Evolutionary conservation across 2,888 invertebrate species (phyloP).

Genomic region (Leptinotarsa peninsularis): DNA sequence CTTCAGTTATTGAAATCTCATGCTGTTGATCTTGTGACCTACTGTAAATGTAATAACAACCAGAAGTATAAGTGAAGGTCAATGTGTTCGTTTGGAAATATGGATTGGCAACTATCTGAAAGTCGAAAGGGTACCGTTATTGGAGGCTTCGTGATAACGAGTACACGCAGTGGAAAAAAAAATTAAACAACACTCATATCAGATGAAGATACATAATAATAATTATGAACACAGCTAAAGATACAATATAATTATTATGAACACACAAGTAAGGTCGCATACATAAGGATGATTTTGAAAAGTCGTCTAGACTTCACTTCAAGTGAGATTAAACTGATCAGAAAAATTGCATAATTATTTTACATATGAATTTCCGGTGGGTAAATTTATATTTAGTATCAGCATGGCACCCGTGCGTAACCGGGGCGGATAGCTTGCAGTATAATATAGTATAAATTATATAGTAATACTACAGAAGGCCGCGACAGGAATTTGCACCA

Average conservation of each 20-base stretch:
- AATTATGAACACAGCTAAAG: background rate
- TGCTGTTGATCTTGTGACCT: background rate
- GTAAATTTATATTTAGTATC: too few relatives aligned
- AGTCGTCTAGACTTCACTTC: too few relatives aligned
- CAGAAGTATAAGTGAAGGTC: slow-evolving; percentile 14
- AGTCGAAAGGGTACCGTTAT: slow-evolving; percentile 14
- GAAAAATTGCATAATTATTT: too few relatives aligned
- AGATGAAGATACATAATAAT: background rate
- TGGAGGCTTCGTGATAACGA: background rate
- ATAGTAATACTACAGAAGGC: too few relatives aligned
- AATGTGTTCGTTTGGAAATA: background rate
- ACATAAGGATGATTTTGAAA: too few relatives aligned
- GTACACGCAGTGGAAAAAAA: background rate
- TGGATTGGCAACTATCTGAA: slow-evolving; percentile 4
- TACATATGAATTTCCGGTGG: too few relatives aligned
- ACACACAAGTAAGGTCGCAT: background rate
- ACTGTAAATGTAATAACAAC: background rate
- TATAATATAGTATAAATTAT: too few relatives aligned
- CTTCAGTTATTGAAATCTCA: background rate
- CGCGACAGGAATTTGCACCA: too few relatives aligned
- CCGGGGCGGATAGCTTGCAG: too few relatives aligned
- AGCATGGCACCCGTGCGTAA: too few relatives aligned
- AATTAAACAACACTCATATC: background rate
- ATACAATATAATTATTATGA: background rate
- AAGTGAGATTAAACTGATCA: too few relatives aligned